phyloP scores from a whole-genome alignment of 2,888 invertebrate species.

The Luperina testacea region DNA sequence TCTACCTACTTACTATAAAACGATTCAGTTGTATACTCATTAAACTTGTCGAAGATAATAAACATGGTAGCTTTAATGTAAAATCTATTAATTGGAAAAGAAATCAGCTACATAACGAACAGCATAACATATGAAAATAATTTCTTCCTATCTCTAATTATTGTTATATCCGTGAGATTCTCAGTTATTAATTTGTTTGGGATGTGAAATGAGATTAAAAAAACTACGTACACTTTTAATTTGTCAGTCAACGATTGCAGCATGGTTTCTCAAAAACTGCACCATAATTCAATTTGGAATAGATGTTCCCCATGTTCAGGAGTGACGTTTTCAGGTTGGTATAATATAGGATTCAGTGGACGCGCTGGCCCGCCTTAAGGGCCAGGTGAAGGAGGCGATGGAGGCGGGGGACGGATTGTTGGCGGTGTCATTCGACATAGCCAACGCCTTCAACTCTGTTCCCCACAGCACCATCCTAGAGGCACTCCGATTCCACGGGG shows the following conservation, averaged over 20 bases:
- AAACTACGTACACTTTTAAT: background rate
- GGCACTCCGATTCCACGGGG: too few species aligned
- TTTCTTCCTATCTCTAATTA: conserved; percentile 15
- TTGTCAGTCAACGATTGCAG: background rate
- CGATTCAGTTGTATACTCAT: conserved; percentile 31
- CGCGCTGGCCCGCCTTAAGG: too few species aligned
- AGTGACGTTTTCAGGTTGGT: conserved; percentile 21
- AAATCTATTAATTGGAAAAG: conserved; percentile 49
- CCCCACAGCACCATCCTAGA: too few species aligned
- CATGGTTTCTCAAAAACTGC: background rate
- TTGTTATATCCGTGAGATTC: conserved; percentile 28
- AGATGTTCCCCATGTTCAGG: background rate
- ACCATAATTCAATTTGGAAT: background rate
- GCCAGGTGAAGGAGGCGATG: too few species aligned
- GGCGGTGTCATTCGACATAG: too few species aligned
- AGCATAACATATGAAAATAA: background rate
- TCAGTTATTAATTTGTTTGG: conserved; percentile 17
- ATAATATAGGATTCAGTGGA: background rate
- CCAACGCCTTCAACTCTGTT: too few species aligned
- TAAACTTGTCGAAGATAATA: conserved; percentile 42
- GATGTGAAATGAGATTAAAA: background rate
- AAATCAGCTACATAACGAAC: conserved; percentile 31
- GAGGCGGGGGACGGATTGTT: too few species aligned
- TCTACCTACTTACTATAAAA: conserved; percentile 42
- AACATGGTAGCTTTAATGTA: conserved; percentile 42